A percentile compares a stretch with the other conserved stretches of the same genome.
phyloP scores from a whole-genome alignment of 2,113 vertebrate species.

The Ibidorhyncha struthersii region DNA sequence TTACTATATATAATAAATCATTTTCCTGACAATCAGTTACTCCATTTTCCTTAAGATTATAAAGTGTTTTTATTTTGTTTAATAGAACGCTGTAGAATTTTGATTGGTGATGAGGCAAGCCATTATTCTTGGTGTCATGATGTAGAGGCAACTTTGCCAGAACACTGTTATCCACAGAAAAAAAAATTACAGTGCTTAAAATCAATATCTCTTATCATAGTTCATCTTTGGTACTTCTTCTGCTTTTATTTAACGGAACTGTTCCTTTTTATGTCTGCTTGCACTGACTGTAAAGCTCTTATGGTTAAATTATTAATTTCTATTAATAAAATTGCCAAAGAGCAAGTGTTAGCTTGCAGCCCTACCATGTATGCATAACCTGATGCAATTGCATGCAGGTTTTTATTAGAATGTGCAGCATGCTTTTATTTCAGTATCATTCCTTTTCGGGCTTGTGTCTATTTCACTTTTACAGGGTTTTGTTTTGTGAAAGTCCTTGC shows the following conservation, averaged over 20 bases:
- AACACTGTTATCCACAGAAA: neutral
- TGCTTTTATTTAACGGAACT: neutral
- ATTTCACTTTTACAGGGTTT: neutral
- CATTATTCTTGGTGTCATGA: neutral
- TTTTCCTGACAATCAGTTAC: neutral
- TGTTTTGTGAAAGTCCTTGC: neutral
- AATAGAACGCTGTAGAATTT: neutral
- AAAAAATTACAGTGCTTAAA: neutral
- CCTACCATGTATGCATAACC: neutral
- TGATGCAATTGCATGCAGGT: neutral
- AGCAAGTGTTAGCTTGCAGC: neutral
- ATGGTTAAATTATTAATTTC: neutral
- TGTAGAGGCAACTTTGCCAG: neutral
- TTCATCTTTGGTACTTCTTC: neutral
- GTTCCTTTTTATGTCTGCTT: neutral
- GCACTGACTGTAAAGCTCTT: neutral
- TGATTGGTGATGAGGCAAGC: neutral
- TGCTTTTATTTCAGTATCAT: neutral
- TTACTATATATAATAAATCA: slow-evolving; percentile 1
- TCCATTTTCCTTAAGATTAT: neutral
- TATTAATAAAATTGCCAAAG: neutral
- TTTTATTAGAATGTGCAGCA: neutral
- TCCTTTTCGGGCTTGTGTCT: neutral
- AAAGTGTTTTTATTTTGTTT: neutral
- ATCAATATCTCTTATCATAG: neutral